phyloP scores from a whole-genome alignment of 2,888 invertebrate genomes.

The Platycheirus albimanus region DNA sequence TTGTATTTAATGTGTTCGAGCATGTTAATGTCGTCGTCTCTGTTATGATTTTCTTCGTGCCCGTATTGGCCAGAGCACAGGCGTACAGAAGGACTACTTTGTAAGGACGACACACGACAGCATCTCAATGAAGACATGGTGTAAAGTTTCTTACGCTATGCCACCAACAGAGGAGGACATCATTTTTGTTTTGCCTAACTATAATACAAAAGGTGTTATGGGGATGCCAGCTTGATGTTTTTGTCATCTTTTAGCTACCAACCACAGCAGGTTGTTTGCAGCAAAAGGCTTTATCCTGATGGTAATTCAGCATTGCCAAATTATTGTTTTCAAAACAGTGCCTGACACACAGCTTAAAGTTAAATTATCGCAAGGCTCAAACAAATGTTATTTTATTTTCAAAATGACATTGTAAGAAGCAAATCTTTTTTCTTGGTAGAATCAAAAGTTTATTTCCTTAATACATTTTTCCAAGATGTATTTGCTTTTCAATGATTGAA shows the following conservation, averaged over 20 bases:
- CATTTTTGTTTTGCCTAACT: not conserved
- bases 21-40: conserved; percentile 43
- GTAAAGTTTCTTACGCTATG: conserved; percentile 9
- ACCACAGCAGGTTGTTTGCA: conserved; percentile 29
- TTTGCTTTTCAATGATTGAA: too few relatives aligned
- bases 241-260: conserved; percentile 39
- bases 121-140: conserved; percentile 3
- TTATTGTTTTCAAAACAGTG: too few relatives aligned
- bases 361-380: too few relatives aligned
- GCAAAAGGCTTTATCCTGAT: conserved; percentile 19
- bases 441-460: too few relatives aligned
- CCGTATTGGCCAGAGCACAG: not conserved
- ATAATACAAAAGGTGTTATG: conserved; percentile 6
- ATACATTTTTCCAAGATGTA: too few relatives aligned
- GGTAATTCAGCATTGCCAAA: not conserved
- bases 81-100: not conserved
- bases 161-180: conserved; percentile 10
- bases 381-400: too few relatives aligned
- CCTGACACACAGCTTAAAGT: too few relatives aligned
- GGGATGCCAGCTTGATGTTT: conserved; percentile 41
- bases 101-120: conserved; percentile 11
- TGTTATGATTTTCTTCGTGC: conserved; percentile 50
- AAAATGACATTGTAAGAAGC: too few relatives aligned
- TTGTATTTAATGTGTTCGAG: not conserved
- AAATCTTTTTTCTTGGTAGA: too few relatives aligned